These are phyloP conservation scores for Eristalis intricaria DNA, from an alignment of 2,888 invertebrate genomes.

Conservation along the genomic window DNA sequence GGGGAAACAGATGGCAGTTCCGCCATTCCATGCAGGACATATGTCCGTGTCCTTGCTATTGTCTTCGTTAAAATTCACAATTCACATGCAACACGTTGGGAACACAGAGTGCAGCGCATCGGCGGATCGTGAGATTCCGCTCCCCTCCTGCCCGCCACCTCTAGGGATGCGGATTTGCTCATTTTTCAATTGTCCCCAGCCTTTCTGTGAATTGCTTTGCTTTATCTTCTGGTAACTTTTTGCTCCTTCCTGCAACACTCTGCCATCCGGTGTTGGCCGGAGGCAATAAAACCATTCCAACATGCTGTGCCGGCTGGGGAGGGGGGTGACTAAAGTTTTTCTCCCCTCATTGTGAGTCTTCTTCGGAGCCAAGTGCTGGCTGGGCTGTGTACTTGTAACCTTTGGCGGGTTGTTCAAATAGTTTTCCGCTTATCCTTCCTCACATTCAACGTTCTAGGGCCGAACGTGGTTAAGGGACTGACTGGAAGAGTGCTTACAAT, in stretches of 20 bases:
- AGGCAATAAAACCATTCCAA: conserved; percentile 56
- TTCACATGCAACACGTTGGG: conserved; percentile 57
- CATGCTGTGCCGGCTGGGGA: not conserved
- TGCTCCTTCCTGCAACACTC: conserved; percentile 57
- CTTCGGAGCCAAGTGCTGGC: not conserved
- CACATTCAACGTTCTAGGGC: not conserved
- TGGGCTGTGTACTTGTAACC: not conserved
- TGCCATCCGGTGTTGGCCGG: conserved; percentile 30
- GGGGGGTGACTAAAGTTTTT: conserved; percentile 42
- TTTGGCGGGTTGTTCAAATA: not conserved
- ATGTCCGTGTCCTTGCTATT: conserved; percentile 38
- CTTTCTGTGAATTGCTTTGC: conserved; percentile 18
- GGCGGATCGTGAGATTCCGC: not conserved
- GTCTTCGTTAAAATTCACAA: conserved; percentile 58
- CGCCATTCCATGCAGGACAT: conserved; percentile 31
- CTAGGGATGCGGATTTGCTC: conserved; percentile 40
- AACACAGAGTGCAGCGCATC: conserved; percentile 1
- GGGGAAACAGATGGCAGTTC: not conserved
- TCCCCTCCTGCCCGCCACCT: not conserved
- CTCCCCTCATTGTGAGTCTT: not conserved
- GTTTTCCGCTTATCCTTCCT: not conserved
- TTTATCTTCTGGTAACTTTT: conserved; percentile 57
- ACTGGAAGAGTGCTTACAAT: not conserved
- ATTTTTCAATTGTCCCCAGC: conserved; percentile 53
- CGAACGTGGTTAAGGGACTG: not conserved